Conservation (phyloP, 2,797 vertebrate genomes). For the Hipposideros larvatus region DNA sequence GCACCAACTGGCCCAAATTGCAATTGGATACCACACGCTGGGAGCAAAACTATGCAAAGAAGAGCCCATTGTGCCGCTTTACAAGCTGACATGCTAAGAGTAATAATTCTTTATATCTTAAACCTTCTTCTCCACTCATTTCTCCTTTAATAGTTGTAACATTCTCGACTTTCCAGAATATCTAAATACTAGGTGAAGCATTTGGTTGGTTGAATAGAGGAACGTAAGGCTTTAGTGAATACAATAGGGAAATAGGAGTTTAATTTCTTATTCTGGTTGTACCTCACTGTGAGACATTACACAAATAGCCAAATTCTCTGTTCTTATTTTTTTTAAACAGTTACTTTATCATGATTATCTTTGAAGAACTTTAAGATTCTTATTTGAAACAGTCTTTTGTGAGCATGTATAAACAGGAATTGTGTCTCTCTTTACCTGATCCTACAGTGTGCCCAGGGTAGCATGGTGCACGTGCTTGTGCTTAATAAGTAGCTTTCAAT, state of each 20-base stretch:
- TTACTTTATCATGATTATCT: constrained; percentile 43
- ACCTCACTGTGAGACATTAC: background rate
- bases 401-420: background rate
- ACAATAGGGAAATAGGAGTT: background rate
- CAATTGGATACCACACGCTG: background rate
- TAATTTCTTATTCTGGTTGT: constrained; percentile 42
- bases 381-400: constrained; percentile 18
- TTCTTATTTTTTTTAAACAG: constrained; percentile 35
- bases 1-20: background rate
- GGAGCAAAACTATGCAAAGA: constrained; percentile 43
- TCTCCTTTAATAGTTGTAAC: constrained; percentile 19
- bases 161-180: constrained; percentile 14
- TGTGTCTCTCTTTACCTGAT: constrained; percentile 40
- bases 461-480: background rate
- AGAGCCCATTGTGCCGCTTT: constrained; percentile 5
- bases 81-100: background rate
- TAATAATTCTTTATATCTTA: constrained; percentile 29
- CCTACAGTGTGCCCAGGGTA: background rate
- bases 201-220: constrained; percentile 31
- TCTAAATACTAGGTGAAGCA: background rate
- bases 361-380: constrained; percentile 49
- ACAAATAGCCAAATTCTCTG: constrained; percentile 38
- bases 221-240: background rate
- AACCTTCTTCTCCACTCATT: background rate
- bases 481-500: constrained; percentile 48